phyloP scores from a whole-genome alignment of 30 jellyfish, hydroid and myxozoan species.

The Nemopilema nomurai region DNA sequence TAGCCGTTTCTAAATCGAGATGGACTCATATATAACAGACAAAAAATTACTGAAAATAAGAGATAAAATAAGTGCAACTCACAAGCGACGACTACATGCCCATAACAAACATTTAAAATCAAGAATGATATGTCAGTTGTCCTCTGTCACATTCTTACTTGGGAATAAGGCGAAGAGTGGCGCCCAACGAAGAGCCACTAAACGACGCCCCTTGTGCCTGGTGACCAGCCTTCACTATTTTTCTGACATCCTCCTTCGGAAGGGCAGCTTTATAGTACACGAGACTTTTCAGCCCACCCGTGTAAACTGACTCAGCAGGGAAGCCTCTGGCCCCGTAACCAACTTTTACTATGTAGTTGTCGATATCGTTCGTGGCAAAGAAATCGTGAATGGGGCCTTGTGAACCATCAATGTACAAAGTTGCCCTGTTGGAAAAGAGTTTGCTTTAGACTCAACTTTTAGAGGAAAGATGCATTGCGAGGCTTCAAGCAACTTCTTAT shows the following conservation, averaged over 20 bases:
- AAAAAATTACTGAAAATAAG: background rate
- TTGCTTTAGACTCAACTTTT: background rate
- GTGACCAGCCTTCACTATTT: background rate
- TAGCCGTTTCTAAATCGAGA: too few relatives aligned
- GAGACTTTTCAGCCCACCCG: slow-evolving; percentile 41
- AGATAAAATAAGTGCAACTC: background rate
- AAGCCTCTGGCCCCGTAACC: slow-evolving; percentile 51
- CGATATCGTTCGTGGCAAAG: slow-evolving; percentile 24
- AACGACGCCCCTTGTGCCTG: background rate
- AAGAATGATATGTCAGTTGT: background rate
- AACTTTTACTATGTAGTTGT: slow-evolving; percentile 8
- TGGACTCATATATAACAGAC: background rate
- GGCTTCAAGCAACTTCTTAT: too few relatives aligned
- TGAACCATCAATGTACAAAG: slow-evolving; percentile 52
- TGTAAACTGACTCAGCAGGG: slow-evolving; percentile 46
- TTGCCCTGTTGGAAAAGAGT: slow-evolving; percentile 23
- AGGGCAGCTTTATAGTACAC: slow-evolving; percentile 52
- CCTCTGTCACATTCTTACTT: background rate
- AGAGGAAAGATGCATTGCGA: too few relatives aligned
- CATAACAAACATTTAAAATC: background rate
- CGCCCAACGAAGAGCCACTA: background rate
- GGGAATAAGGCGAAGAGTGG: background rate
- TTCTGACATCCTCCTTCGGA: slow-evolving; percentile 17
- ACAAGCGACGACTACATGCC: background rate
- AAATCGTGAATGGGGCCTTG: background rate